phyloP scores from a whole-genome alignment of 2,888 invertebrate species.

The Rhopalosiphum nymphaeae region DNA sequence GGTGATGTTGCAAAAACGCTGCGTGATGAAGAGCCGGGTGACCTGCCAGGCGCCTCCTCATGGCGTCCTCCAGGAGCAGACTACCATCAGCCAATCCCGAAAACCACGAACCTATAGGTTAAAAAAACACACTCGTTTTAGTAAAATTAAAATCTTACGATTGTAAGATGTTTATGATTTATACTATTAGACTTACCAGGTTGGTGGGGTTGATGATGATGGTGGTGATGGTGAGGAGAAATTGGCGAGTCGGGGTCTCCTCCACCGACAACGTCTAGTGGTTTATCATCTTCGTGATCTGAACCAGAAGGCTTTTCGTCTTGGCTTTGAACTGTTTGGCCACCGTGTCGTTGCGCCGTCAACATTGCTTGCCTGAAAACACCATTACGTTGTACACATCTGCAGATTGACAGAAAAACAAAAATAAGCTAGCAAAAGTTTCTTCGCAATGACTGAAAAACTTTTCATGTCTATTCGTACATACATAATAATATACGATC shows the following conservation, averaged over 20 bases:
- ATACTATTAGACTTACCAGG: conserved; percentile 69
- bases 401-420: conserved; percentile 58
- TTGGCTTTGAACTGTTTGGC: conserved; percentile 66
- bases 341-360: conserved; percentile 72
- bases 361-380: conserved; percentile 78
- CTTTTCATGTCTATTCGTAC: neutral
- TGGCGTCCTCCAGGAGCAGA: conserved; percentile 65
- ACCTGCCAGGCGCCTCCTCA: conserved; percentile 67
- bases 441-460: neutral
- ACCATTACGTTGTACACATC: conserved; percentile 65
- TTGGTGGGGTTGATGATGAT: conserved; percentile 67
- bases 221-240: conserved; percentile 67
- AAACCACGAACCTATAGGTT: conserved; percentile 64
- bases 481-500: neutral
- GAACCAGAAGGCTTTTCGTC: conserved; percentile 69
- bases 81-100: conserved; percentile 66
- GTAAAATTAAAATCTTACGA: neutral
- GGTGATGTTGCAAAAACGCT: conserved; percentile 68
- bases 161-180: neutral
- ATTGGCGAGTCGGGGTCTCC: conserved; percentile 77
- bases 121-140: neutral
- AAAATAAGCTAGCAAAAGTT: conserved; percentile 32
- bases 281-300: conserved; percentile 81
- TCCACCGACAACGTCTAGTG: conserved; percentile 89
- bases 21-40: conserved; percentile 68